Evolutionary conservation across 2,797 vertebrate genomes (phyloP), one percentile per base, ranked within the genome.

Genomic region (Tachyglossus aculeatus): DNA sequence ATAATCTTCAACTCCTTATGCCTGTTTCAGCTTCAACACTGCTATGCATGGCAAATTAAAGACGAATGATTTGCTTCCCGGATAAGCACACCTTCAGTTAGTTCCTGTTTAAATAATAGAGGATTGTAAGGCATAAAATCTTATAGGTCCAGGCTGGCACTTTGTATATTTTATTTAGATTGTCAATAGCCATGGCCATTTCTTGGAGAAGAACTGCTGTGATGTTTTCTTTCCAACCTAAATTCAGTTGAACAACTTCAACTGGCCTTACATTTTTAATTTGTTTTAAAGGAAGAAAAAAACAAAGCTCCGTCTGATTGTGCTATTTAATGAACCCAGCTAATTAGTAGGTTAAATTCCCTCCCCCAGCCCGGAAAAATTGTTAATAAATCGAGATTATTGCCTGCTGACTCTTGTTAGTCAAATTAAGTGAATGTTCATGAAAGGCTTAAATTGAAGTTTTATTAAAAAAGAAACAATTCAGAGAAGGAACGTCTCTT

Each of bases 391-490:
- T 74, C 86, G 71, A 25, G 38, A 73, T 61, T 77, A 67, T 66
- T 77, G 53, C 25, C 50, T 86, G 71, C 54, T 82, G 70, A 71
- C 22, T 60, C 24, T 71, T 24, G 67, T 74, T 80, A 74, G 48
- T n/a, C 41, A 58, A 77, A 81, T 78, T 68, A 76, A 83, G 54
- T 78, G 55, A 77, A 66, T 83, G 48, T 80, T 63, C 53, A 73
- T 12, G 39, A 74, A 86, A 67, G 43, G 41, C 58, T 73, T 52
- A 55, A 38, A 55, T 31, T 52, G 25, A 73, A 48, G 19, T 37
- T 67, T 39, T 58, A 55, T 66, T 66, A 63, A 68, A 65, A 57
- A 68, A 40, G 41, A 71, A 78, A 40, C 4, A 36, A 57, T 62
- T 27, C 66, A 70, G 40, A 16, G n/a, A 39, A 39, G 15, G 39